Percentiles rank a stretch among this genome's conserved stretches.
phyloP scores from a whole-genome alignment of 2,113 vertebrate species.

The Perca flavescens region DNA sequence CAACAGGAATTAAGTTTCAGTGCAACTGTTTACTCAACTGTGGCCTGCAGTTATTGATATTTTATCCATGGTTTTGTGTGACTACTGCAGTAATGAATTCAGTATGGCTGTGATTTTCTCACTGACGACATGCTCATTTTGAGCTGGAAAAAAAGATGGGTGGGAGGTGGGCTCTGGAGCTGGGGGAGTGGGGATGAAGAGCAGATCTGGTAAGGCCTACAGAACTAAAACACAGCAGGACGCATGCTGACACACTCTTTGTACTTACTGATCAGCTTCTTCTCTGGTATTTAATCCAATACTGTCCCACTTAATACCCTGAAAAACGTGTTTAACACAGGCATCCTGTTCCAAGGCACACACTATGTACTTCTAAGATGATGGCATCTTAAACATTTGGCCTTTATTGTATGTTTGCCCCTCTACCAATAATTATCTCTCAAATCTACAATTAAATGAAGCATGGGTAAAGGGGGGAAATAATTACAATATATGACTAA shows the following conservation, averaged over 20 bases:
- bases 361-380: neutral
- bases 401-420: neutral
- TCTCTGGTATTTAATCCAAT: neutral
- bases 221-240: conserved; percentile 79
- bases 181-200: conserved; percentile 24
- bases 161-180: conserved; percentile 41
- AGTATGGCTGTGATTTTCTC: conserved; percentile 95
- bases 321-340: conserved; percentile 13
- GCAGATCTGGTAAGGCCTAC: conserved; percentile 62
- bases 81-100: conserved; percentile 98
- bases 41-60: conserved; percentile 99
- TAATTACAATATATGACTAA: neutral
- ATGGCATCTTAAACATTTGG: neutral
- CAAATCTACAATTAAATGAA: neutral
- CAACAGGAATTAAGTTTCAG: conserved; percentile 99
- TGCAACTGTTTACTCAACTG: conserved; percentile 99
- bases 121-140: conserved; percentile 90
- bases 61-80: conserved; percentile 99
- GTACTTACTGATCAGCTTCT: conserved; percentile 11
- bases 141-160: conserved; percentile 72
- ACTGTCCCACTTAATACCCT: neutral
- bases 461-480: neutral
- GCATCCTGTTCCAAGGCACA: neutral
- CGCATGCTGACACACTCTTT: conserved; percentile 4
- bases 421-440: neutral